phyloP scores from a whole-genome alignment of 2,888 invertebrate species.

The Meiosimyza decipiens region DNA sequence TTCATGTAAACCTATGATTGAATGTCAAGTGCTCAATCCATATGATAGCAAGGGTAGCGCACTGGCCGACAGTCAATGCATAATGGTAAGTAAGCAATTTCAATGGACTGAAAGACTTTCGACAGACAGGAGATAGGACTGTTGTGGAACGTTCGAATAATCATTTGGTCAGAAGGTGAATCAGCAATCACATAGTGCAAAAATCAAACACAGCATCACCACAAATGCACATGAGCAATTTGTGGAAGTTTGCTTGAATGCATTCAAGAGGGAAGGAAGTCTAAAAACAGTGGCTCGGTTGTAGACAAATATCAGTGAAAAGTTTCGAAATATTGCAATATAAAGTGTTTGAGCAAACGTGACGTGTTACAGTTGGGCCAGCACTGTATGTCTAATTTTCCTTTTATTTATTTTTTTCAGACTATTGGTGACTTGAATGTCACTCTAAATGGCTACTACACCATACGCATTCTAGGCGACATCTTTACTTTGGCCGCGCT shows the following conservation, averaged over 20 bases:
- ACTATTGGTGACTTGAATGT: conserved; percentile 72
- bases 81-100: conserved; percentile 57
- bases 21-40: conserved; percentile 78
- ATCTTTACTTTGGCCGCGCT: conserved; percentile 80
- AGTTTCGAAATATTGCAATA: too few species aligned
- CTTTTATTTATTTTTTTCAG: conserved; percentile 7
- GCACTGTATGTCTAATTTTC: neutral
- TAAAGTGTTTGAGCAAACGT: neutral
- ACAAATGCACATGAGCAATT: too few species aligned
- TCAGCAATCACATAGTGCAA: too few species aligned
- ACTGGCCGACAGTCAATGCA: conserved; percentile 76
- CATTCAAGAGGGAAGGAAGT: too few species aligned
- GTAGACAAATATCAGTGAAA: too few species aligned
- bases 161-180: too few species aligned
- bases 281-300: too few species aligned
- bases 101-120: too few species aligned
- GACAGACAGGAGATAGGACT: too few species aligned
- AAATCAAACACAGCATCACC: too few species aligned
- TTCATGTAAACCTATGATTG: conserved; percentile 74
- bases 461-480: conserved; percentile 78
- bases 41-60: conserved; percentile 76
- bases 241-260: too few species aligned
- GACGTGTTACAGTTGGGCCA: neutral
- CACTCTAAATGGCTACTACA: conserved; percentile 78
- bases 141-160: too few species aligned